These are phyloP conservation scores for Drosophila dunni DNA, from an alignment of 1,140 invertebrate genomes.

Conservation along the genomic window DNA sequence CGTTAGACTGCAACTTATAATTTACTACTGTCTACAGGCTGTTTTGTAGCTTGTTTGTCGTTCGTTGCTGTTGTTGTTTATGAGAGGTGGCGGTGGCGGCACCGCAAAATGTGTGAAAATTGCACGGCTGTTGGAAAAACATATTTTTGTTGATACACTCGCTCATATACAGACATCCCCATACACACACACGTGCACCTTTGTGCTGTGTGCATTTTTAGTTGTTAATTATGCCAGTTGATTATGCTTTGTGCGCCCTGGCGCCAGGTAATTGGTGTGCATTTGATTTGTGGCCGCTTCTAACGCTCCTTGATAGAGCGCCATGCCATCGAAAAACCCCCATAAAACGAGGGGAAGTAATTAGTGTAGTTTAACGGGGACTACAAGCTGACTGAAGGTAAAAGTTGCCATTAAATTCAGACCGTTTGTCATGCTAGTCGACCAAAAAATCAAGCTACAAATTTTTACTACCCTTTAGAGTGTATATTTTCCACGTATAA, in stretches of 20 bases:
- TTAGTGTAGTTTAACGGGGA: slow-evolving; percentile 76
- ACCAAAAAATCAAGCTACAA: neutral
- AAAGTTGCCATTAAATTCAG: slow-evolving; percentile 54
- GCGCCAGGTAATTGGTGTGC: slow-evolving; percentile 81
- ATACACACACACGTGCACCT: slow-evolving; percentile 1
- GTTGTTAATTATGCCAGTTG: slow-evolving; percentile 82
- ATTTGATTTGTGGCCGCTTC: slow-evolving; percentile 79
- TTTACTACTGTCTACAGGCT: slow-evolving; percentile 78
- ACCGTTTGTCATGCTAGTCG: slow-evolving; percentile 25
- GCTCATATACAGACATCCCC: slow-evolving; percentile 14
- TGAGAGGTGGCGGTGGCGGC: slow-evolving; percentile 27
- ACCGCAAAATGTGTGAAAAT: slow-evolving; percentile 80
- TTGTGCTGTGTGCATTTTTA: slow-evolving; percentile 67
- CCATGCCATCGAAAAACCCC: slow-evolving; percentile 21
- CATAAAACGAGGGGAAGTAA: slow-evolving; percentile 68
- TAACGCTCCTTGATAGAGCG: slow-evolving; percentile 67
- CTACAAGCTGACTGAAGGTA: slow-evolving; percentile 63
- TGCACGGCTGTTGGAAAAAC: slow-evolving; percentile 63
- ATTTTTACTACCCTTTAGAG: neutral
- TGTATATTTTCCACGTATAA: slow-evolving; percentile 11
- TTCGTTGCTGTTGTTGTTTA: slow-evolving; percentile 59
- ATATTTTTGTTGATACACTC: slow-evolving; percentile 74
- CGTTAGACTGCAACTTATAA: slow-evolving; percentile 74
- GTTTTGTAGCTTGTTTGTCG: slow-evolving; percentile 67
- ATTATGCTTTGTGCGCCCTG: slow-evolving; percentile 79